Percentiles rank a stretch among this genome's conserved stretches.
Conservation (phyloP, 2,797 vertebrate species). For the Sebastes iracundus region DNA sequence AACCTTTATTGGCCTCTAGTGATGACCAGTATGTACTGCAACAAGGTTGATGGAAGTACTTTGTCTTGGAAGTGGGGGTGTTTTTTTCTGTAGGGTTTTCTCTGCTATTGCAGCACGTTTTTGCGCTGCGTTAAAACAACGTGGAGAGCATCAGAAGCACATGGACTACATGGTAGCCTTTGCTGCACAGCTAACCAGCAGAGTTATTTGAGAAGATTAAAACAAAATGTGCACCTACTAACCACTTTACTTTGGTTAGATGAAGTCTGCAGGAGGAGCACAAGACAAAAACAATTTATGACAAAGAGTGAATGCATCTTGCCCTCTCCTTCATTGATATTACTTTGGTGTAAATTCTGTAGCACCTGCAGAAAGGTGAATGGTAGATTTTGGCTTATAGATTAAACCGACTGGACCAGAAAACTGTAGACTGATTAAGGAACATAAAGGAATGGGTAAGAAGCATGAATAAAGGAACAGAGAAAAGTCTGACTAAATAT, state of each 20-base stretch:
- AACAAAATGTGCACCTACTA: neutral
- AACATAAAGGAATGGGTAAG: neutral
- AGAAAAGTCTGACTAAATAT: neutral
- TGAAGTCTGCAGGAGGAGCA: neutral
- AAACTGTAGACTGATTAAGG: neutral
- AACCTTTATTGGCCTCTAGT: conserved; percentile 8
- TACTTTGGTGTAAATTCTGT: neutral
- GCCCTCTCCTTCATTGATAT: neutral
- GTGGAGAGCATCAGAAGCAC: too few relatives aligned
- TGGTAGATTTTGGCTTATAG: neutral
- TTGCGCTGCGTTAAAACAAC: too few relatives aligned
- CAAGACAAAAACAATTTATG: neutral
- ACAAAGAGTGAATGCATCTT: neutral
- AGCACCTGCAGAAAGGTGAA: neutral
- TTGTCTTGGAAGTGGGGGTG: neutral
- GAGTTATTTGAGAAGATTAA: neutral
- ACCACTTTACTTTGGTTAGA: neutral
- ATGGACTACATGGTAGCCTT: neutral
- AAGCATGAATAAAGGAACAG: neutral
- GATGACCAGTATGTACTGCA: neutral
- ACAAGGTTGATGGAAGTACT: neutral
- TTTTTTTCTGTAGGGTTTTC: too few relatives aligned
- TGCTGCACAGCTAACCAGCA: neutral
- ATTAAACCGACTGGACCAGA: neutral
- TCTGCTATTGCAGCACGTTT: too few relatives aligned